Conservation (phyloP, 1,140 invertebrate genomes). For the Anastrepha obliqua region DNA sequence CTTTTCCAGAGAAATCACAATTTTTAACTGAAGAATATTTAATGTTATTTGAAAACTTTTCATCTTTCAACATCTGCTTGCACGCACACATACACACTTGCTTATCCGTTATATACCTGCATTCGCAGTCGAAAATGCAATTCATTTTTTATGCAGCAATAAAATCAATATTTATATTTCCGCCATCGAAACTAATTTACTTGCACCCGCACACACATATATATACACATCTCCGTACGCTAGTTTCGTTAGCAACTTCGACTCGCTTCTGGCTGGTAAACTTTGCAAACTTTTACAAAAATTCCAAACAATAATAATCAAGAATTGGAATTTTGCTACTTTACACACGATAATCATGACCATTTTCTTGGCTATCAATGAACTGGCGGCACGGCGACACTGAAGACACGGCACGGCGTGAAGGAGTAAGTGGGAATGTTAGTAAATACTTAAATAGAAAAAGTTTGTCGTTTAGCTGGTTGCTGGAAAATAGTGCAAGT, state of each 20-base stretch:
- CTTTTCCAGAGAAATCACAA: not conserved
- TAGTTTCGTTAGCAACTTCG: not conserved
- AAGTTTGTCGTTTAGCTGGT: conserved; percentile 2
- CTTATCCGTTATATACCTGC: not conserved
- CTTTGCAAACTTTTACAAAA: conserved; percentile 32
- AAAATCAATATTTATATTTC: conserved; percentile 53
- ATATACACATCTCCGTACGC: not conserved
- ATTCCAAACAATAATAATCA: conserved; percentile 43
- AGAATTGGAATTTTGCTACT: conserved; percentile 39
- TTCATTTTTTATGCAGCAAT: not conserved
- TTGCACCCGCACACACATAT: not conserved
- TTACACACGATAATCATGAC: conserved; percentile 12
- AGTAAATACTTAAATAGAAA: conserved; percentile 41
- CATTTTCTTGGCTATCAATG: conserved; percentile 20
- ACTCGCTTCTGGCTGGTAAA: not conserved
- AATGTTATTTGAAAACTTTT: not conserved
- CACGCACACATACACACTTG: not conserved
- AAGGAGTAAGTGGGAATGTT: not conserved
- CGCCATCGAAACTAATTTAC: not conserved
- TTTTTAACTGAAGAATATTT: not conserved
- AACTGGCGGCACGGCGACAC: not conserved
- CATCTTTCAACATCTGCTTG: not conserved
- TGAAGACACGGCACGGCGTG: not conserved
- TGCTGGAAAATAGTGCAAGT: conserved; percentile 6
- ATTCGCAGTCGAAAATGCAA: not conserved